Evolutionary conservation across 2,113 vertebrate genomes (phyloP).

Genomic region (Sporophila hypoxantha): DNA sequence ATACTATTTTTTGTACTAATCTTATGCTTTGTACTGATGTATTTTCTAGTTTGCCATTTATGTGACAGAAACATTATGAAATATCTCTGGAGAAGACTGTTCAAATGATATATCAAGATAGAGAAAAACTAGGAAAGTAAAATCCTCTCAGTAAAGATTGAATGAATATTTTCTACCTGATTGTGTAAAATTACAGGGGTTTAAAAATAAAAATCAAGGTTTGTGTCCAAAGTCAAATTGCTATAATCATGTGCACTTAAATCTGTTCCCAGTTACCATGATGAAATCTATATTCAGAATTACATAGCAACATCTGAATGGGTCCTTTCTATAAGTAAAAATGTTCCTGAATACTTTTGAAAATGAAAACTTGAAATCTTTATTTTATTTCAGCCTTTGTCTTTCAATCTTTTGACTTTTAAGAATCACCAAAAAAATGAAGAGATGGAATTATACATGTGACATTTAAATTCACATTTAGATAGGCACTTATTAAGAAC

Average conservation of each 20-base stretch:
- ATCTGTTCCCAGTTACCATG: not conserved
- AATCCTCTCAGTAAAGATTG: not conserved
- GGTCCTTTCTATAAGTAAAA: not conserved
- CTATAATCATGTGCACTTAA: not conserved
- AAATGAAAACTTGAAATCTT: not conserved
- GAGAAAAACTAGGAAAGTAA: not conserved
- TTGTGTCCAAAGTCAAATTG: not conserved
- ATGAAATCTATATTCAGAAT: slow-evolving; percentile 10
- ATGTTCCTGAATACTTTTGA: not conserved
- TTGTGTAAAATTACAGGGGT: not conserved
- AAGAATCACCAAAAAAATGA: not conserved
- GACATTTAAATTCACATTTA: not conserved
- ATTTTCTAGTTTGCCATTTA: not conserved
- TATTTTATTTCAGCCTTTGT: not conserved
- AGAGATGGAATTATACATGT: not conserved
- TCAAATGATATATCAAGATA: not conserved
- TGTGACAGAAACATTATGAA: not conserved
- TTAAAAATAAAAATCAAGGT: not conserved
- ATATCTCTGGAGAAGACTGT: not conserved
- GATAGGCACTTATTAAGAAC: not conserved
- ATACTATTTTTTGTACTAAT: not conserved
- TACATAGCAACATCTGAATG: not conserved
- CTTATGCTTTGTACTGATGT: not conserved
- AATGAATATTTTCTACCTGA: not conserved
- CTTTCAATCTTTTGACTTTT: not conserved